A percentile compares a stretch with the other conserved stretches of the same genome.
Evolutionary conservation across 1,140 invertebrate genomes (phyloP).

Genomic region (Drosophila sp.): DNA sequence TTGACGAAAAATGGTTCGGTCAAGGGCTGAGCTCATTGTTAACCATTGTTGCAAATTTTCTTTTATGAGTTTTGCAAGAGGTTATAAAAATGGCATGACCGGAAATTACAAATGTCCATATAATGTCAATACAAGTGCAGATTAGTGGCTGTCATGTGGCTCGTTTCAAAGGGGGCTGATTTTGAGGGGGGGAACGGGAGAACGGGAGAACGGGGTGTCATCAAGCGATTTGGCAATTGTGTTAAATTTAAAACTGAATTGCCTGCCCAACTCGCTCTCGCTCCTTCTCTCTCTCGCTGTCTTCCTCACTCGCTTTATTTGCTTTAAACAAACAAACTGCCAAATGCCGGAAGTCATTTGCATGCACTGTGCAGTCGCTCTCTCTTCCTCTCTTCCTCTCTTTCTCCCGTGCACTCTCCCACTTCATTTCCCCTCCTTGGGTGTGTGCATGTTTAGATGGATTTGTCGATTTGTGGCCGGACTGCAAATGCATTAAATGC

Average conservation of each 20-base stretch:
- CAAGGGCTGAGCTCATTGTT: slow-evolving; percentile 59
- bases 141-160: slow-evolving; percentile 80
- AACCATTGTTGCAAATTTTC: slow-evolving; percentile 75
- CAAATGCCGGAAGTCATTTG: slow-evolving; percentile 74
- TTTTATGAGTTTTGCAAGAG: slow-evolving; percentile 70
- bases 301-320: slow-evolving; percentile 39
- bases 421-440: neutral
- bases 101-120: slow-evolving; percentile 83
- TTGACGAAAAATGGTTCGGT: slow-evolving; percentile 19
- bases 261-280: neutral
- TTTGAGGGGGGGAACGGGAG: neutral
- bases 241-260: slow-evolving; percentile 56
- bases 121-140: slow-evolving; percentile 81
- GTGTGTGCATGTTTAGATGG: slow-evolving; percentile 68
- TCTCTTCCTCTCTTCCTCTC: neutral
- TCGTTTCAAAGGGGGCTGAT: slow-evolving; percentile 50
- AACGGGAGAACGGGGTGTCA: slow-evolving; percentile 8
- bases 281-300: neutral
- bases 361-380: slow-evolving; percentile 30
- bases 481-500: slow-evolving; percentile 79
- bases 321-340: slow-evolving; percentile 69
- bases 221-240: slow-evolving; percentile 36
- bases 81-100: slow-evolving; percentile 79
- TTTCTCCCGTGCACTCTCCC: neutral
- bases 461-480: slow-evolving; percentile 78